Conservation (phyloP, 2,113 vertebrate genomes). For the Garra rufa region DNA sequence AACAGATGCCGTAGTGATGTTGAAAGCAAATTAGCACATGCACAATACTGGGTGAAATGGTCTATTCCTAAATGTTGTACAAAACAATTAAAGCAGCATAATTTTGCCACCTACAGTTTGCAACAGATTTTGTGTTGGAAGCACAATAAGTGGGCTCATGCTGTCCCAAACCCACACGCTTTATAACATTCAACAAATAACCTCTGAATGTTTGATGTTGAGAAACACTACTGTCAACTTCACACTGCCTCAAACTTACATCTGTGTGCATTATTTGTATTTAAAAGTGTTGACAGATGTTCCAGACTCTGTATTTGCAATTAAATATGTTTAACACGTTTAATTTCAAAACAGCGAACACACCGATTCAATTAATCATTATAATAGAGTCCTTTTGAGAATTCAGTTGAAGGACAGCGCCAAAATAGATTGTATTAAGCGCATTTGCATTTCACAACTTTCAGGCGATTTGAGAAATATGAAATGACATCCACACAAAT, state of each 20-base stretch:
- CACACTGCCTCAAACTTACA: not conserved
- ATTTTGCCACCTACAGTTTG: not conserved
- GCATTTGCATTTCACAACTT: not conserved
- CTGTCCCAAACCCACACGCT: not conserved
- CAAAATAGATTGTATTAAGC: not conserved
- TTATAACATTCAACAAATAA: not conserved
- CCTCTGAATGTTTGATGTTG: not conserved
- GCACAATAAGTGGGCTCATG: not conserved
- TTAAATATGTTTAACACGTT: not conserved
- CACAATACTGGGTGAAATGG: not conserved
- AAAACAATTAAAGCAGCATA: not conserved
- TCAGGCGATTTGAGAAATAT: not conserved
- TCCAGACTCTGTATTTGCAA: too few relatives aligned
- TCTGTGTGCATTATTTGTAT: not conserved
- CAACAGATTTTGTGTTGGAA: not conserved
- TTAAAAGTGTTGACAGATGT: not conserved
- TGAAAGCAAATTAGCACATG: not conserved
- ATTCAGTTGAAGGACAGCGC: not conserved
- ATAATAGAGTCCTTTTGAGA: not conserved
- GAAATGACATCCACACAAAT: slow-evolving; percentile 2
- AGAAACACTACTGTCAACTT: not conserved
- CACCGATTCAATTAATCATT: not conserved
- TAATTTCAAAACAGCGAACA: not conserved
- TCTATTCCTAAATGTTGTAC: not conserved
- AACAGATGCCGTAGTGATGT: not conserved